A percentile compares a stretch with the other conserved stretches of the same genome.
These are phyloP conservation scores for Acronicta leporina DNA, from an alignment of 2,888 invertebrate species.

Conservation along the genomic window DNA sequence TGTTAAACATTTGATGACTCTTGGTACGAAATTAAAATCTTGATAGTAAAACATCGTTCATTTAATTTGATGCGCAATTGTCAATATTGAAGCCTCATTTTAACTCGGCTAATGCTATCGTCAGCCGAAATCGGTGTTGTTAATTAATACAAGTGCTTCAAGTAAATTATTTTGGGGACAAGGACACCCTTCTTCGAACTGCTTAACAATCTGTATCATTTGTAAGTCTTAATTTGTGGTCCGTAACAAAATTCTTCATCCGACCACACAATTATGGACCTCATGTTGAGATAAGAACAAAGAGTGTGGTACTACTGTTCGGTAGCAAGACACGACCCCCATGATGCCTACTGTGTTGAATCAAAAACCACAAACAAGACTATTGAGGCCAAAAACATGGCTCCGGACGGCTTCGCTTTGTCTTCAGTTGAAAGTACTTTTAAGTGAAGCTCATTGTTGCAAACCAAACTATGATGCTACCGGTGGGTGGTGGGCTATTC, in stretches of 20 bases:
- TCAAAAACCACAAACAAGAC: slow-evolving; percentile 84
- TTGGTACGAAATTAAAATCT: slow-evolving; percentile 30
- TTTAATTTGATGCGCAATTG: slow-evolving; percentile 34
- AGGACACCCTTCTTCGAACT: slow-evolving; percentile 44
- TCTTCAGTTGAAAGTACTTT: slow-evolving; percentile 67
- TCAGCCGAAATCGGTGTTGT: slow-evolving; percentile 20
- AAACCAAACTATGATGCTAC: slow-evolving; percentile 83
- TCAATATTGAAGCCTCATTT: slow-evolving; percentile 18
- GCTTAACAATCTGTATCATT: slow-evolving; percentile 40
- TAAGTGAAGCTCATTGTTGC: slow-evolving; percentile 74
- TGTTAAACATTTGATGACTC: slow-evolving; percentile 31
- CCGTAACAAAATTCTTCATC: slow-evolving; percentile 63
- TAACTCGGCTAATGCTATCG: slow-evolving; percentile 2
- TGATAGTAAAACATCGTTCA: slow-evolving; percentile 19
- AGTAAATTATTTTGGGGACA: slow-evolving; percentile 30
- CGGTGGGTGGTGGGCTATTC: slow-evolving; percentile 80
- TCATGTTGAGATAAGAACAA: slow-evolving; percentile 82
- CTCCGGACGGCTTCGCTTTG: slow-evolving; percentile 62
- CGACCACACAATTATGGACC: slow-evolving; percentile 78
- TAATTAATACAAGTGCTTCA: slow-evolving; percentile 32
- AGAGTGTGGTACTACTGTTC: slow-evolving; percentile 75
- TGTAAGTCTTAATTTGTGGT: slow-evolving; percentile 68
- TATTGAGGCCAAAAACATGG: slow-evolving; percentile 65
- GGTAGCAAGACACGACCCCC: slow-evolving; percentile 75
- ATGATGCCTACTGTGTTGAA: slow-evolving; percentile 71